Conservation (phyloP, 2,888 invertebrate genomes). For the Dryobota labecula region DNA sequence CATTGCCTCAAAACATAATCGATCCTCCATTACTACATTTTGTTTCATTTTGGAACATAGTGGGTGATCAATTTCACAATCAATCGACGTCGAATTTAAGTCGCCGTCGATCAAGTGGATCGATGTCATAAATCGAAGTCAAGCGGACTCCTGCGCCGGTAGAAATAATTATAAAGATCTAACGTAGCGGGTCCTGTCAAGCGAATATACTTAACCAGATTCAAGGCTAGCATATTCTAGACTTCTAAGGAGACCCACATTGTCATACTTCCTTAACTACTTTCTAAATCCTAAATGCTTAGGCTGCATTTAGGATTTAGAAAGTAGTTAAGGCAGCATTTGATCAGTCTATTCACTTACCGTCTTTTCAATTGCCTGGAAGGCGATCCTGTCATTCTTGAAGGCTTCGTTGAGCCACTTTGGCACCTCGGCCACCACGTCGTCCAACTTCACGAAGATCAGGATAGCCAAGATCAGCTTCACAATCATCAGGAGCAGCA, state of each 20-base stretch:
- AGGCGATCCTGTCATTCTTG: conserved; percentile 75
- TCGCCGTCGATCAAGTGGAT: neutral
- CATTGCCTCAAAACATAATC: neutral
- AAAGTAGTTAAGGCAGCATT: no score
- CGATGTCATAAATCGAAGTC: neutral
- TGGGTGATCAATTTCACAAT: neutral
- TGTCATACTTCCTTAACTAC: neutral
- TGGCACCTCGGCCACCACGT: conserved; percentile 86
- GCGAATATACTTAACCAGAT: neutral
- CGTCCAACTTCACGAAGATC: conserved; percentile 91
- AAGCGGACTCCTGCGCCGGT: neutral
- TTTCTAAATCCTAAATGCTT: neutral
- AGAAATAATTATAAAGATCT: neutral
- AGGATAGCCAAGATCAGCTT: conserved; percentile 92
- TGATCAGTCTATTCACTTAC: conserved; percentile 77
- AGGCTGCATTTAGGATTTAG: no score
- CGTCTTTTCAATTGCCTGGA: conserved; percentile 91
- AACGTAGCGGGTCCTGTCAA: neutral
- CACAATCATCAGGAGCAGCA: conserved; percentile 92
- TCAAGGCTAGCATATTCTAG: neutral
- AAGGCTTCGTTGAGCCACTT: conserved; percentile 87
- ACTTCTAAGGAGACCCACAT: neutral
- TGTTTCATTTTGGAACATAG: neutral
- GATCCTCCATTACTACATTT: neutral
- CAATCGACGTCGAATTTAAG: neutral